A percentile compares a stretch with the other conserved stretches of the same genome.
These are phyloP conservation scores for Gryllus longicercus DNA, from an alignment of 2,888 invertebrate species.

Conservation along the genomic window DNA sequence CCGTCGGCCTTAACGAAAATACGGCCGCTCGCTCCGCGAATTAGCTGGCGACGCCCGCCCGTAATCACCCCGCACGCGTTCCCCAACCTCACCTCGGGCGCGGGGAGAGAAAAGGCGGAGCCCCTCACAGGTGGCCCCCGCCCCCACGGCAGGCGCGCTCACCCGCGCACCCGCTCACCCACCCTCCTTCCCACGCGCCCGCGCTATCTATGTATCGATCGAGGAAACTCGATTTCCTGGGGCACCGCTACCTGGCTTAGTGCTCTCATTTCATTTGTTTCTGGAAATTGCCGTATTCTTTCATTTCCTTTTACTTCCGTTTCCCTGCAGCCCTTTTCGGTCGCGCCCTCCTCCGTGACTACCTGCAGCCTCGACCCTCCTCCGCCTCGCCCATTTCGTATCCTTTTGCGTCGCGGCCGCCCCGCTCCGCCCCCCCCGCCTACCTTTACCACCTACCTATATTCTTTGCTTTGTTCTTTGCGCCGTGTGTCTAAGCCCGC, in stretches of 20 bases:
- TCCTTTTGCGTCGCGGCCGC: neutral
- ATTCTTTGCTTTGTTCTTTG: conserved; percentile 5
- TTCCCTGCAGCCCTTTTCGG: neutral
- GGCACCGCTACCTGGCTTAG: conserved; percentile 28
- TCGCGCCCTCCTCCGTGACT: neutral
- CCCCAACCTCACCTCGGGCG: too few relatives aligned
- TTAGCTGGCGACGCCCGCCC: too few relatives aligned
- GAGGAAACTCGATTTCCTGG: conserved; percentile 29
- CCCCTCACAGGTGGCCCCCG: neutral
- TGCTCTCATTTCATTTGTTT: conserved; percentile 34
- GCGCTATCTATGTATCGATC: conserved; percentile 27
- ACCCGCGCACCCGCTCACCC: too few relatives aligned
- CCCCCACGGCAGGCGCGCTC: neutral
- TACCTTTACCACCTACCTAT: neutral
- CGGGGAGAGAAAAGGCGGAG: neutral
- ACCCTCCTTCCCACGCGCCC: neutral
- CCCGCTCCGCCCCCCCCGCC: neutral
- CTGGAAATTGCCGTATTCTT: conserved; percentile 34
- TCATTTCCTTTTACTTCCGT: conserved; percentile 33
- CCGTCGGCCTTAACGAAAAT: too few relatives aligned
- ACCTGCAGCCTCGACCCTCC: neutral
- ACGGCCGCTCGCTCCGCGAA: too few relatives aligned
- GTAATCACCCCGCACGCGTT: too few relatives aligned
- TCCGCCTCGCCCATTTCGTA: neutral
- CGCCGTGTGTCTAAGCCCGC: neutral